Evolutionary conservation across 2,113 vertebrate species (phyloP), one percentile per base, ranked within the genome.

Genomic region (Colossoma macropomum): DNA sequence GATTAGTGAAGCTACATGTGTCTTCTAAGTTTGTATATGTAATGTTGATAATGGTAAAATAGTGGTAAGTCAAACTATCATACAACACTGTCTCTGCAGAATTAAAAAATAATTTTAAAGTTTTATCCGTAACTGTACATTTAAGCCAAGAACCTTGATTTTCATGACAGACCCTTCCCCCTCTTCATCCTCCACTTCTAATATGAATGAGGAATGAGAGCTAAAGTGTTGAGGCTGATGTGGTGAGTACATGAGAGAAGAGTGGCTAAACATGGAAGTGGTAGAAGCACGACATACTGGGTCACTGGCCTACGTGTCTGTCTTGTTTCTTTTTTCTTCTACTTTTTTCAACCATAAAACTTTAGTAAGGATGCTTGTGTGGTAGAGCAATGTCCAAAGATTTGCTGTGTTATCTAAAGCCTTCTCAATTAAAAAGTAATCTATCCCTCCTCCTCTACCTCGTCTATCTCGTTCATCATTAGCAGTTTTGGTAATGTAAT

Each of bases 401-500:
- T 28, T 60, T 28, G 75, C 60, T 62, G 71, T 41, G 71, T 77
- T 81, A 71, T 77, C 79, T 77, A 28, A 77, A 63, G 74, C 52
- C 72, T 84, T 77, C 50, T 60, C 63, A 81, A 80, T 76, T 76
- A 85, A 85, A 80, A 85, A 71, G 68, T 81, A 63, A 77, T 85
- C 63, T 75, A 45, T 68, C 79, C 71, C 52, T 84, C 65, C 66
- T 30, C 19, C 62, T 80, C 73, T 50, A 41, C 70, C 71, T 41
- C 28, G 38, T 69, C 70, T 65, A 48, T 63, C 66, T 62, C 79
- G 69, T 90, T 88, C 76, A 80, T 87, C 88, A 86, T 87, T 75
- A 87, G 80, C 86, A 79, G 81, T 86, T 79, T 88, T 68, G 59
- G 79, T 85, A 84, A 90, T 92, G 82, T 87, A 79, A 81, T 88